A percentile compares a stretch with the other conserved stretches of the same genome.
Evolutionary conservation across 2,797 vertebrate species (phyloP).

Genomic region (Gastrophryne carolinensis): DNA sequence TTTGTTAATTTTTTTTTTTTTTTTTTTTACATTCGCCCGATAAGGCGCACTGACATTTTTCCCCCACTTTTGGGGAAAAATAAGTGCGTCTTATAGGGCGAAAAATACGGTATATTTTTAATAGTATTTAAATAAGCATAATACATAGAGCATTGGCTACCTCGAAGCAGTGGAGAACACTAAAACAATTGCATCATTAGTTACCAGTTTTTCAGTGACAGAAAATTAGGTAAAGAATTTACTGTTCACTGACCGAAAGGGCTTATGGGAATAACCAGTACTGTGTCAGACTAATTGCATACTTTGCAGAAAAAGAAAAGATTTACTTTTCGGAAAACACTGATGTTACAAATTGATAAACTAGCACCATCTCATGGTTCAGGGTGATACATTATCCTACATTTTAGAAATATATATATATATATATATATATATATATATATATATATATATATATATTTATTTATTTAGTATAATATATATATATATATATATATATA

Average conservation of each 20-base stretch:
- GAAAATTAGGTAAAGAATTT: slow-evolving; percentile 64
- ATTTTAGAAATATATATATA: neutral
- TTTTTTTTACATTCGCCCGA: too few species aligned
- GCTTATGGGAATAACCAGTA: slow-evolving; percentile 60
- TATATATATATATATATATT: neutral
- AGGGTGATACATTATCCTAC: neutral
- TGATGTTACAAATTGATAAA: slow-evolving; percentile 71
- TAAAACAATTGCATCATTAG: slow-evolving; percentile 65
- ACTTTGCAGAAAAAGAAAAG: slow-evolving; percentile 76
- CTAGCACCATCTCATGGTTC: slow-evolving; percentile 14
- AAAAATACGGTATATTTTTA: too few species aligned
- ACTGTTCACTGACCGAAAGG: slow-evolving; percentile 45
- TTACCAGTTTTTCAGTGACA: slow-evolving; percentile 52
- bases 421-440: neutral
- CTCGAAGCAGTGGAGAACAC: slow-evolving; percentile 55
- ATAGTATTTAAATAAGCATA: slow-evolving; percentile 19
- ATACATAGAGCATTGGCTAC: slow-evolving; percentile 6
- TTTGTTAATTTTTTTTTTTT: too few species aligned
- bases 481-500: too few species aligned
- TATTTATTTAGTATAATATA: neutral
- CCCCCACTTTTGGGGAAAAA: too few species aligned
- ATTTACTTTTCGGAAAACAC: too few species aligned
- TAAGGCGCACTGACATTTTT: too few species aligned
- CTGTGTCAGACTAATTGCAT: slow-evolving; percentile 63
- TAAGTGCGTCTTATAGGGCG: too few species aligned